Evolutionary conservation across 2,888 invertebrate species (phyloP).

Genomic region (Phalera bucephala): DNA sequence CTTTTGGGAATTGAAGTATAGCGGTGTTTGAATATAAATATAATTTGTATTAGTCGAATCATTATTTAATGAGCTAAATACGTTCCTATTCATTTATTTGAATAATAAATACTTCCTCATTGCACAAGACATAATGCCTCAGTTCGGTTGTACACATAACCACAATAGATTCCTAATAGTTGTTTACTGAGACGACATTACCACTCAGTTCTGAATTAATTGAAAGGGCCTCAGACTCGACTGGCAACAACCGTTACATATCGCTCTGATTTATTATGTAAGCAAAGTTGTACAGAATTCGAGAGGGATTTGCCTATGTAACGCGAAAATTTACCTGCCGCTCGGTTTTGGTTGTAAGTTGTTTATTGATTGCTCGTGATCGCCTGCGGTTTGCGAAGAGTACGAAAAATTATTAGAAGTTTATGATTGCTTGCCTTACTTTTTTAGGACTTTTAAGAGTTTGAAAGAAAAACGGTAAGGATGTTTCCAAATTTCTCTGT

Average conservation of each 20-base stretch:
- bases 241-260: constrained; percentile 24
- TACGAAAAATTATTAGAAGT: neutral
- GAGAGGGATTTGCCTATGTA: constrained; percentile 41
- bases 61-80: too few relatives aligned
- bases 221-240: constrained; percentile 33
- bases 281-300: constrained; percentile 39
- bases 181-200: constrained; percentile 35
- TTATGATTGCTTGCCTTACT: constrained; percentile 1
- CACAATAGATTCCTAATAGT: constrained; percentile 28
- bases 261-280: constrained; percentile 41
- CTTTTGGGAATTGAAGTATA: too few relatives aligned
- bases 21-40: too few relatives aligned
- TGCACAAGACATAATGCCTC: neutral
- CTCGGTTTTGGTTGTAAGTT: neutral
- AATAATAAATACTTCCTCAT: neutral
- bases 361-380: constrained; percentile 3
- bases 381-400: neutral
- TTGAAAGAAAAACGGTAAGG: too few relatives aligned
- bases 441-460: too few relatives aligned
- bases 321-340: constrained; percentile 20
- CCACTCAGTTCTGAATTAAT: constrained; percentile 37
- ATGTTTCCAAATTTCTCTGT: too few relatives aligned
- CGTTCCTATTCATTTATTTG: too few relatives aligned
- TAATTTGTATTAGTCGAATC: too few relatives aligned
- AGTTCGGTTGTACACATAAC: constrained; percentile 1